Base-by-base conservation (phyloP, 2,888 invertebrate species). In the Acanthoscelides obtectus region DNA sequence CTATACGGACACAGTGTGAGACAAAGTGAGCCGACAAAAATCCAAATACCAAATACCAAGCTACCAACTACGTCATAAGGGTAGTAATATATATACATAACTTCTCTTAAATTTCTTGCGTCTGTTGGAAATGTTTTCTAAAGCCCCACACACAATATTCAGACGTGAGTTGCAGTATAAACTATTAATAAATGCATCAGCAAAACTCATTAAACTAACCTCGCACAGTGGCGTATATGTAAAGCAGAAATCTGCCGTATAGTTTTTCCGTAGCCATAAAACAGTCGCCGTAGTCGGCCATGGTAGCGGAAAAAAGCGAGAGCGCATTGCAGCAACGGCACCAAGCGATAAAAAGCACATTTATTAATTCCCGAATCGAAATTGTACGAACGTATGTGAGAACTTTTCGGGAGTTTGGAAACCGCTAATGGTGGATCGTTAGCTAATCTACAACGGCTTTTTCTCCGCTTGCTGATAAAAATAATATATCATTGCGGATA, bases 341-440 rank as follows among this genome's bases (percentile, higher is more conserved):
- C 25, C 25, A 25, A 25, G 25, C 25, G 64, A 73, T 73, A 73
- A 71, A 73, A 73, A 73, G 72, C 21, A 70, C 72, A 74, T 73
- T 73, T 75, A 75, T 76, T 76, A 76, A 76, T 76, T 75, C 74
- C 64, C 64, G 70, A 75, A 74, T 75, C 72, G 77, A 74, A 77
- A 77, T 75, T 77, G 69, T 64, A 25, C 25, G 27, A 22, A 25
- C 25, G 27, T 68, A 25, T 68, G 68, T 68, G 68, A 20, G 3
- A 66, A 21, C 21, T 66, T 20, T 66, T 66, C 22, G 67, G 75
- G 76, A 76, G 76, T 75, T 74, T 74, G 76, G 71, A 76, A 27
- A 78, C 77, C 82, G 82, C 84, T 85, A 85, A 85, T 85, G 85
- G 84, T 79, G 80, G 82, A 85, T 85, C 85, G 85, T 85, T 85